phyloP scores from a whole-genome alignment of 37 sponge, comb jelly and placozoan species.

The Hexactinellida sp. region DNA sequence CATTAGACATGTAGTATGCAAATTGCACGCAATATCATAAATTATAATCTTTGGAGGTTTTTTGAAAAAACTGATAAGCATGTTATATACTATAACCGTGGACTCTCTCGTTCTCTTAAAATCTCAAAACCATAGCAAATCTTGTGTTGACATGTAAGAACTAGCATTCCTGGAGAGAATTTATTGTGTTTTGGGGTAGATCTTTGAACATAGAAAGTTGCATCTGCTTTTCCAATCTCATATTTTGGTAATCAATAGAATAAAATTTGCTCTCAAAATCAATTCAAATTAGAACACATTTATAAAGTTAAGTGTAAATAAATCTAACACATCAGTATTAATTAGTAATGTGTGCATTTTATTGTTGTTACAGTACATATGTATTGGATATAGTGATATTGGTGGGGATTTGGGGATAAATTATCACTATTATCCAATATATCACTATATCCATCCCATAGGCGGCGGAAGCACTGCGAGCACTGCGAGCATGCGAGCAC shows the following conservation, averaged over 20 bases:
- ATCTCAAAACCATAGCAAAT: background rate
- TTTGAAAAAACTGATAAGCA: background rate
- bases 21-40: background rate
- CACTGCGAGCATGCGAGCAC: no score
- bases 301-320: no score
- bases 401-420: no score
- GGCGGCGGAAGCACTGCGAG: no score
- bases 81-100: background rate
- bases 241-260: background rate
- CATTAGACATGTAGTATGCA: background rate
- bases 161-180: background rate
- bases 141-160: background rate
- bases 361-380: no score
- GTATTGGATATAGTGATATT: no score
- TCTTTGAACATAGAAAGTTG: background rate
- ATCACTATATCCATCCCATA: no score
- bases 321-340: no score
- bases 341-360: no score
- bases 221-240: no score
- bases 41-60: background rate
- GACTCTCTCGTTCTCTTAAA: background rate
- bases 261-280: background rate
- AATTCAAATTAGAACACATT: no score
- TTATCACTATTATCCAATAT: no score
- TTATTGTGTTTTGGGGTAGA: background rate